phyloP scores from a whole-genome alignment of 2,888 invertebrate species.

The Hyalella azteca region DNA sequence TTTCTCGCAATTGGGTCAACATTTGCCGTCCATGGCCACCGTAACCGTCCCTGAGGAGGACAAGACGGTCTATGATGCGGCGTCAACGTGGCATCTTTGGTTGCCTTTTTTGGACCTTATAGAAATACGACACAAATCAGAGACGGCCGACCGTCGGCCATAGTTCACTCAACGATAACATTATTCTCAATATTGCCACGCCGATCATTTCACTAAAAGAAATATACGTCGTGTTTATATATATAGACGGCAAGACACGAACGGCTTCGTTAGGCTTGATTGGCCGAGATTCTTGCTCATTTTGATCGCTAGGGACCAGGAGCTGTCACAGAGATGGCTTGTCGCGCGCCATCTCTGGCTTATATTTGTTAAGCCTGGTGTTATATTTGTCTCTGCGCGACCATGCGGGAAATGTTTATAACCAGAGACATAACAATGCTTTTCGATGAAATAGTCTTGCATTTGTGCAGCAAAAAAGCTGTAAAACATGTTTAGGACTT shows the following conservation, averaged over 20 bases:
- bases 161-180: too few relatives aligned
- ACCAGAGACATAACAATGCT: too few relatives aligned
- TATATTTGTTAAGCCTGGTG: not conserved
- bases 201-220: slow-evolving; percentile 26
- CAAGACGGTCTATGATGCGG: not conserved
- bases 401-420: too few relatives aligned
- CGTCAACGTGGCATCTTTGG: not conserved
- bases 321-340: not conserved
- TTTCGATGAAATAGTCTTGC: too few relatives aligned
- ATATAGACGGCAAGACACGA: not conserved
- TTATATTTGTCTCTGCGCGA: not conserved
- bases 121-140: too few relatives aligned
- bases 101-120: too few relatives aligned
- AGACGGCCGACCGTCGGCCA: too few relatives aligned
- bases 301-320: not conserved
- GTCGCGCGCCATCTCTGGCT: not conserved
- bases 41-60: not conserved
- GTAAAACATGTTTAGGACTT: too few relatives aligned
- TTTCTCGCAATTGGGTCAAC: not conserved
- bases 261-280: slow-evolving; percentile 12
- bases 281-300: not conserved
- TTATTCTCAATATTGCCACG: too few relatives aligned
- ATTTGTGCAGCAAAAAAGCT: too few relatives aligned
- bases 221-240: not conserved
- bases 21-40: not conserved